Evolutionary conservation across 1,140 invertebrate species (phyloP).

Genomic region (Amphibalanus amphitrite): DNA sequence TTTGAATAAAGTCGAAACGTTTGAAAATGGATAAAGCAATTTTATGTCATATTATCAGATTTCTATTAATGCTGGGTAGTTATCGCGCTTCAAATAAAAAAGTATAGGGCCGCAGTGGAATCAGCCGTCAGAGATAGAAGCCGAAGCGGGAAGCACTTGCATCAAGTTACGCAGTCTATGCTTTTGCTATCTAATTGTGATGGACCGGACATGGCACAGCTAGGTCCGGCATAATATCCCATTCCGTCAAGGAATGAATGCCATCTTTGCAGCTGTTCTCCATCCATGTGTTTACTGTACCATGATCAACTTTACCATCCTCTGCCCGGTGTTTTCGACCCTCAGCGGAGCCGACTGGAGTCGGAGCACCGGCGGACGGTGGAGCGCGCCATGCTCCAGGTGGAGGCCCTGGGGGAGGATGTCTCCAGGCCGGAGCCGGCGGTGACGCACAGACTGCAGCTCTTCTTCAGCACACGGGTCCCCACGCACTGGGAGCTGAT

Average conservation of each 20-base stretch:
- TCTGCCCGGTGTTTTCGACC: slow-evolving; percentile 24
- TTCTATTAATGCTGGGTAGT: no score
- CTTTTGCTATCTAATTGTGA: not conserved
- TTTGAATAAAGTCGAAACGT: no score
- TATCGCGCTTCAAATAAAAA: no score
- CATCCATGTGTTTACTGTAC: slow-evolving; percentile 17
- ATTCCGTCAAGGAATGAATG: not conserved
- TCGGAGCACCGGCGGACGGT: slow-evolving; percentile 41
- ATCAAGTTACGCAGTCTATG: no score
- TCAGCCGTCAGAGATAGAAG: no score
- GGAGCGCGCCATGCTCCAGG: slow-evolving; percentile 69
- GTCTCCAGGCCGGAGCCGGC: slow-evolving; percentile 28
- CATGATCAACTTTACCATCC: no score
- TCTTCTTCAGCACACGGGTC: slow-evolving; percentile 33
- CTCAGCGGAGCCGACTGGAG: slow-evolving; percentile 55
- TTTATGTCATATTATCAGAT: no score
- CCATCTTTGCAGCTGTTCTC: slow-evolving; percentile 2
- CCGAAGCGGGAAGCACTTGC: no score
- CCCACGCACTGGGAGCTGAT: slow-evolving; percentile 44
- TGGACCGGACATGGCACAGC: not conserved
- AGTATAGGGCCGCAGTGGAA: no score
- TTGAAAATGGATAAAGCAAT: no score
- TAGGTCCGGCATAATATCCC: not conserved
- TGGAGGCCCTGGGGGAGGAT: slow-evolving; percentile 50
- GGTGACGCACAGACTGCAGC: slow-evolving; percentile 30